phyloP scores from a whole-genome alignment of 23 tunicate species.

The Oikopleura albicans region DNA sequence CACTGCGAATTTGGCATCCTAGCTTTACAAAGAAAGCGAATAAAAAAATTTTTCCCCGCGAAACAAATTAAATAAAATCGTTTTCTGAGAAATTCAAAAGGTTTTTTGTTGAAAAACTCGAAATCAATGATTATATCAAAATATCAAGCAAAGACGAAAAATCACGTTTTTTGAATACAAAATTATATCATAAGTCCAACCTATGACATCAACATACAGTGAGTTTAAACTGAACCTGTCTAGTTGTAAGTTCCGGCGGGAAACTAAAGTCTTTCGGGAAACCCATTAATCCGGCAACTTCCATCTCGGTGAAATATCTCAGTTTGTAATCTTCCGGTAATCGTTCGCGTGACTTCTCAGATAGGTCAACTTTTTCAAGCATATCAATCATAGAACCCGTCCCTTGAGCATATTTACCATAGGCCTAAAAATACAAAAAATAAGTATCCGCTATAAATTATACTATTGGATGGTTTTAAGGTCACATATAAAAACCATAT shows the following conservation, averaged over 20 bases:
- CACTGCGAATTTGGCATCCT: too few relatives aligned
- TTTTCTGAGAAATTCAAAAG: background rate
- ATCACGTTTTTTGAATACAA: too few relatives aligned
- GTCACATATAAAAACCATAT: too few relatives aligned
- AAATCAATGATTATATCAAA: too few relatives aligned
- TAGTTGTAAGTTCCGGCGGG: constrained; percentile 2
- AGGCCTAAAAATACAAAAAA: too few relatives aligned
- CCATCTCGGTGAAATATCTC: constrained; percentile 13
- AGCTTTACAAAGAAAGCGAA: too few relatives aligned
- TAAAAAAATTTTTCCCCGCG: background rate
- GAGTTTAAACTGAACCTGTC: constrained; percentile 6
- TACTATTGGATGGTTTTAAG: too few relatives aligned
- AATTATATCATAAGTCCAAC: too few relatives aligned
- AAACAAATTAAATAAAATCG: background rate
- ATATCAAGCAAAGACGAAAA: too few relatives aligned
- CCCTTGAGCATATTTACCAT: constrained; percentile 12
- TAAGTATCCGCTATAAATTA: too few relatives aligned
- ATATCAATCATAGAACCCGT: constrained; percentile 12
- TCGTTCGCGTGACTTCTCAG: background rate
- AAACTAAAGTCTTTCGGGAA: background rate
- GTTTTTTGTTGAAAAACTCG: background rate
- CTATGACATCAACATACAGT: too few relatives aligned
- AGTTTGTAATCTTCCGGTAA: background rate
- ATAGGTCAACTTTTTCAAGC: background rate
- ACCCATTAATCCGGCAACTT: constrained; percentile 9